These are phyloP conservation scores for Candoia aspera DNA, from an alignment of 2,113 vertebrate genomes.

Conservation along the genomic window DNA sequence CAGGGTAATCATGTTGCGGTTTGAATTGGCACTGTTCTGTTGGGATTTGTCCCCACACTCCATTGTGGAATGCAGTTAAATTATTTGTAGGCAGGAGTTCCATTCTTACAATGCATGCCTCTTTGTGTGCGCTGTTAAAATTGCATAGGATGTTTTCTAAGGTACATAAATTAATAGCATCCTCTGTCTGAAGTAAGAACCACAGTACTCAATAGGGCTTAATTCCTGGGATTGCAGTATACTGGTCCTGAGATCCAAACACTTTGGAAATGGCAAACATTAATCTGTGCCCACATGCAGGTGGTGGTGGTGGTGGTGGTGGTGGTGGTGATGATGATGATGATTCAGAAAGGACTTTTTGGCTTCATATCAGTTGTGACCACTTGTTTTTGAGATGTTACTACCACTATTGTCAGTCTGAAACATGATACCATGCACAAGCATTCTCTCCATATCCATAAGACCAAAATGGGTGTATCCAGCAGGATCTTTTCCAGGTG, in stretches of 20 bases:
- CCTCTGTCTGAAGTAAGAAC: not conserved
- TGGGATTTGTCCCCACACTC: not conserved
- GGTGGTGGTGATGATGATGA: too few species aligned
- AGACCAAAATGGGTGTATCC: not conserved
- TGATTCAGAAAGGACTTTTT: too few species aligned
- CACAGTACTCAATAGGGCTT: not conserved
- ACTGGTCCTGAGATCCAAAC: not conserved
- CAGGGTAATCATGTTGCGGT: slow-evolving; percentile 33
- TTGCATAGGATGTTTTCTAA: not conserved
- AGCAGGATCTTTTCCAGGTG: too few species aligned
- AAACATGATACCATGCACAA: not conserved
- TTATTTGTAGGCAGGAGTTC: slow-evolving; percentile 1
- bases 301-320: too few species aligned
- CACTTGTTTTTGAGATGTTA: not conserved
- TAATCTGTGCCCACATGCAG: not conserved
- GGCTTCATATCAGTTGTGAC: not conserved
- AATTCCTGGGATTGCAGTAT: not conserved
- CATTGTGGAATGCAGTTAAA: slow-evolving; percentile 14
- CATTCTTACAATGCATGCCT: not conserved
- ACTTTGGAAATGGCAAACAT: not conserved
- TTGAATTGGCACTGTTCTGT: not conserved
- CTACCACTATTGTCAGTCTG: not conserved
- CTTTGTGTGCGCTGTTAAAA: not conserved
- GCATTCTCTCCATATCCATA: not conserved
- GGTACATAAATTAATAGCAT: not conserved